Percentiles rank a stretch among this genome's conserved stretches.
Conservation (phyloP, 2,797 vertebrate species). For the Squalus acanthias region DNA sequence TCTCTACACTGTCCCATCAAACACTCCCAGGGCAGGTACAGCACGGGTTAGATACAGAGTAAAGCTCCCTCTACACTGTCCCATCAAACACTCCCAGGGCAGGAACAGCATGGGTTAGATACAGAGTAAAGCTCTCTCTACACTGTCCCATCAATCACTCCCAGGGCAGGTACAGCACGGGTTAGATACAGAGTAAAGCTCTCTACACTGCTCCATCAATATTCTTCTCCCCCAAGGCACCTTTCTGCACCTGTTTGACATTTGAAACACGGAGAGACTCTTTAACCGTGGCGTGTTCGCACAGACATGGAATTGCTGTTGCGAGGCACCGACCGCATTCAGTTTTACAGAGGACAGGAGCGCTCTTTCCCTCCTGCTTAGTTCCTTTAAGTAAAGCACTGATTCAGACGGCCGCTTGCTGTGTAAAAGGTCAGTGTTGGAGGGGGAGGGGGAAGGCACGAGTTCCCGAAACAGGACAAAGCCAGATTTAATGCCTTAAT, state of each 20-base stretch:
- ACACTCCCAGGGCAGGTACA: neutral
- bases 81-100: neutral
- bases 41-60: neutral
- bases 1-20: neutral
- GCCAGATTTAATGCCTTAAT: neutral
- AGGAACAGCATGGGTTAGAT: neutral
- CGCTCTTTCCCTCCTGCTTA: neutral
- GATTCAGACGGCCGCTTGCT: neutral
- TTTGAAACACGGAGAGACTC: neutral
- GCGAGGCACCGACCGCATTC: neutral
- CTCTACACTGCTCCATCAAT: neutral
- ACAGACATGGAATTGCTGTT: neutral
- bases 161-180: neutral
- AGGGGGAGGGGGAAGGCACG: no score
- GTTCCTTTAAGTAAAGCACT: neutral
- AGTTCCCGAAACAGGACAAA: conserved; percentile 26
- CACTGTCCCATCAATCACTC: neutral
- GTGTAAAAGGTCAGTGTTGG: neutral
- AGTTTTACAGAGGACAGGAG: neutral
- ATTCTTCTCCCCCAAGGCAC: neutral
- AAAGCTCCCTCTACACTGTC: neutral
- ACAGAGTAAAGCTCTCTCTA: neutral
- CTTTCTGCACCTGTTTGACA: neutral
- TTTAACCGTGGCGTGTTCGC: no score
- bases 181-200: neutral